Conservation (phyloP, 2,888 invertebrate genomes). For the Hydropsyche betteni region DNA sequence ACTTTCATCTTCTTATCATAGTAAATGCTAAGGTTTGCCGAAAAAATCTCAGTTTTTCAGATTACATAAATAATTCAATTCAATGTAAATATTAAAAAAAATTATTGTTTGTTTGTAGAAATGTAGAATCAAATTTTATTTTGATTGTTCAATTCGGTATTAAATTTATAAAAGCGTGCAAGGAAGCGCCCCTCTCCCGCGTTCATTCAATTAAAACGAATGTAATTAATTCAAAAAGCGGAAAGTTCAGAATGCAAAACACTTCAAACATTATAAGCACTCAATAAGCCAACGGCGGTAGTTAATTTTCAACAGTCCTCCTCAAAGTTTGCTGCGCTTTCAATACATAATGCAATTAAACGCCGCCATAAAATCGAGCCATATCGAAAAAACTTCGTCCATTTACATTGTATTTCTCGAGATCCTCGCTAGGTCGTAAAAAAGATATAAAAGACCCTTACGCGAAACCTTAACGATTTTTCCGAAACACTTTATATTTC, state of each 20-base stretch:
- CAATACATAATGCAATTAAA: slow-evolving; percentile 27
- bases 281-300: background rate
- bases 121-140: too few species aligned
- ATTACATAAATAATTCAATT: too few species aligned
- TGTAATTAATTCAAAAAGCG: slow-evolving; percentile 34
- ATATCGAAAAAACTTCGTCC: slow-evolving; percentile 28
- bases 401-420: slow-evolving; percentile 18
- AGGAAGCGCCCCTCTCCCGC: too few species aligned
- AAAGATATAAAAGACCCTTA: slow-evolving; percentile 19
- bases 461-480: too few species aligned
- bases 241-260: slow-evolving; percentile 32
- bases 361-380: slow-evolving; percentile 19
- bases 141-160: too few species aligned
- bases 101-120: too few species aligned
- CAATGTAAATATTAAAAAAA: too few species aligned
- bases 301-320: slow-evolving; percentile 28
- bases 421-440: slow-evolving; percentile 1
- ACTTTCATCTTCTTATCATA: too few species aligned
- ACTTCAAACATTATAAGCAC: slow-evolving; percentile 31
- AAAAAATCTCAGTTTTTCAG: too few species aligned
- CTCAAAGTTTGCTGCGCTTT: slow-evolving; percentile 25
- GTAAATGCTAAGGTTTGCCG: too few species aligned
- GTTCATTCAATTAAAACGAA: slow-evolving; percentile 5
- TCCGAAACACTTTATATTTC: too few species aligned
- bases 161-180: too few species aligned